Percentiles rank a stretch among this genome's conserved stretches.
Conservation (phyloP, 2,797 vertebrate genomes). For the Hemitrygon akajei region DNA sequence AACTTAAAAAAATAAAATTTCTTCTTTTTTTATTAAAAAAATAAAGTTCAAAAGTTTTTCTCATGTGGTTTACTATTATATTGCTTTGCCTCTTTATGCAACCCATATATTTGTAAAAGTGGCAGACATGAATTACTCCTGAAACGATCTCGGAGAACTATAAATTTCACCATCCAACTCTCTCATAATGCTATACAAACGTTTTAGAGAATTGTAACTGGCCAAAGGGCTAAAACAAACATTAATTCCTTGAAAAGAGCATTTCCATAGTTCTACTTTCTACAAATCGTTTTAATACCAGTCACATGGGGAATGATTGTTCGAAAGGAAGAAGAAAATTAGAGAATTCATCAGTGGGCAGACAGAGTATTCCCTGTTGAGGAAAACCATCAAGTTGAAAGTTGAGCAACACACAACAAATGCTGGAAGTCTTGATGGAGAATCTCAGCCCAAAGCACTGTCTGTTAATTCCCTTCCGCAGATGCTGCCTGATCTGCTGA, state of each 20-base stretch:
- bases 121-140: not conserved
- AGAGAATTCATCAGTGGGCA: not conserved
- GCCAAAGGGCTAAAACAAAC: not conserved
- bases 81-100: not conserved
- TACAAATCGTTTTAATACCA: not conserved
- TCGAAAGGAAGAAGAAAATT: not conserved
- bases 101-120: not conserved
- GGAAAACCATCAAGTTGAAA: not conserved
- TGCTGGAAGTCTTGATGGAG: too few relatives aligned
- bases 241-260: not conserved
- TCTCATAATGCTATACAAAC: not conserved
- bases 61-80: too few relatives aligned
- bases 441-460: too few relatives aligned
- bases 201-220: not conserved
- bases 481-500: too few relatives aligned
- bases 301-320: not conserved
- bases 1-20: constrained; percentile 4
- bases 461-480: too few relatives aligned
- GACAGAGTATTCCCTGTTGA: not conserved
- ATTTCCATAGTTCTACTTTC: not conserved
- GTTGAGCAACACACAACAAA: too few relatives aligned
- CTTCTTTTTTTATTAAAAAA: constrained; percentile 2
- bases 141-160: not conserved
- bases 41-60: not conserved
- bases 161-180: not conserved